Evolutionary conservation across 2,797 vertebrate genomes (phyloP).

Genomic region (Catamblyrhynchus diadema): DNA sequence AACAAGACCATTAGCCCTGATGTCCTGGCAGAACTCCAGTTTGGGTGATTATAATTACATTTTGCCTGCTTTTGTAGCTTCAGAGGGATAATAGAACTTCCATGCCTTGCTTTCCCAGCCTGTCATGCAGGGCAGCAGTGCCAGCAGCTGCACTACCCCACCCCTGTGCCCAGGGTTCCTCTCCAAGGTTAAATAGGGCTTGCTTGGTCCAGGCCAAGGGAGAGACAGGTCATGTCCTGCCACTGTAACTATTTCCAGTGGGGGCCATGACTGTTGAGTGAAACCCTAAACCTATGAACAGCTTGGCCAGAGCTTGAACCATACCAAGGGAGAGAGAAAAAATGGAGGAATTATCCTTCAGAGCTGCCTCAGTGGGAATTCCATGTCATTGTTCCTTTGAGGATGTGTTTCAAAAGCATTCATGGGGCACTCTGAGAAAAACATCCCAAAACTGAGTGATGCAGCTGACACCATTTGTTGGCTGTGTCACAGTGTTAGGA

Average conservation of each 20-base stretch:
- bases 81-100: neutral
- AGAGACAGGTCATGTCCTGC: neutral
- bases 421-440: neutral
- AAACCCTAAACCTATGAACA: neutral
- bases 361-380: neutral
- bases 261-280: neutral
- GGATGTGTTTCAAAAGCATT: neutral
- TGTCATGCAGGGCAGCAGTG: accelerated
- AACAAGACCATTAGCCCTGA: constrained; percentile 52
- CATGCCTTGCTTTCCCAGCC: neutral
- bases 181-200: accelerated
- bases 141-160: neutral
- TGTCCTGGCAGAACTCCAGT: constrained; percentile 61
- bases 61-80: constrained; percentile 31
- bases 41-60: constrained; percentile 54
- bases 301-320: neutral
- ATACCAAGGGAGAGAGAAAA: neutral
- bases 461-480: neutral
- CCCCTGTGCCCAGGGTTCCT: neutral
- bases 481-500: neutral
- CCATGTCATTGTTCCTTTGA: neutral
- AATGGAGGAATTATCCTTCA: neutral
- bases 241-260: neutral
- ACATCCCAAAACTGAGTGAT: neutral
- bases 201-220: neutral